Percentiles rank a stretch among this genome's conserved stretches.
phyloP scores from a whole-genome alignment of 2,113 vertebrate genomes.

The Camelus dromedarius region DNA sequence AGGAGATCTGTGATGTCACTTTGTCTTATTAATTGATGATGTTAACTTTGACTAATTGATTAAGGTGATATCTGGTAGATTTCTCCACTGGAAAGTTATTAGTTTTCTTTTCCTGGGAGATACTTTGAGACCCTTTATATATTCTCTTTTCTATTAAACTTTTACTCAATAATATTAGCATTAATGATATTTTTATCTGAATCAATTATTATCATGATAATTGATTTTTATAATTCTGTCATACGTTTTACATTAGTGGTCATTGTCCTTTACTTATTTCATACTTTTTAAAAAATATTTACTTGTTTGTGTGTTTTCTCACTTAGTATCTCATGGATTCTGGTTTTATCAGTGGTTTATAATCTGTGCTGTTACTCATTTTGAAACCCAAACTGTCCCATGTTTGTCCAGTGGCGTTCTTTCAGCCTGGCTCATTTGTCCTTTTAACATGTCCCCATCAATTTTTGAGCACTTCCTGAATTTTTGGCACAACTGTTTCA shows the following conservation, averaged over 20 bases:
- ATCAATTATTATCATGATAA: neutral
- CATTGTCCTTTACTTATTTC: neutral
- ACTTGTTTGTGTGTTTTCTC: neutral
- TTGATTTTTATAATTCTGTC: neutral
- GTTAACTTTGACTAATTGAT: neutral
- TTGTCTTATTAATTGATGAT: neutral
- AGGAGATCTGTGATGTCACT: neutral
- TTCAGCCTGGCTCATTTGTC: neutral
- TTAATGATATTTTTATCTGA: neutral
- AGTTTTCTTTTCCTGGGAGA: neutral
- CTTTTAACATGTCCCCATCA: neutral
- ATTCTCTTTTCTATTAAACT: neutral
- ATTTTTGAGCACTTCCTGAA: neutral
- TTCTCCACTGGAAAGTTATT: neutral
- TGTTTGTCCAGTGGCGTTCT: neutral
- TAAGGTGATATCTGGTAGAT: neutral
- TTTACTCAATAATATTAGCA: neutral
- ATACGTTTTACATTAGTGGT: neutral
- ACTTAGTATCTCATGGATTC: neutral
- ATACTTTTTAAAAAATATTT: neutral
- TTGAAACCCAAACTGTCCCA: neutral
- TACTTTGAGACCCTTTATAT: neutral
- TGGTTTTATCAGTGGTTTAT: neutral
- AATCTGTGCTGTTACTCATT: neutral
- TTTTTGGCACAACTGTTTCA: neutral